Evolutionary conservation across 2,113 vertebrate species (phyloP), one percentile per base, ranked within the genome.

Genomic region (Cebus imitator): DNA sequence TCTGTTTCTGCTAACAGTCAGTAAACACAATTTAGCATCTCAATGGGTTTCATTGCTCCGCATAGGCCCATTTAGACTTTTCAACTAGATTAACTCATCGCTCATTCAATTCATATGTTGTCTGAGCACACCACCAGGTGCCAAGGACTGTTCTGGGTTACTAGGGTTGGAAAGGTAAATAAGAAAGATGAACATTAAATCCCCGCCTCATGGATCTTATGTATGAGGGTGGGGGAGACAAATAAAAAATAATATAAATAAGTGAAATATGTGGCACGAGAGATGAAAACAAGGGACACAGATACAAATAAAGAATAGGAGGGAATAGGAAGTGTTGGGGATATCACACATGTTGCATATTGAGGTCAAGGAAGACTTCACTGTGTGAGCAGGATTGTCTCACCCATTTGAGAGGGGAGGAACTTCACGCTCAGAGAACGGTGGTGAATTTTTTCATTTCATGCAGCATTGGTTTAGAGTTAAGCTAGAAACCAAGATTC

Each of bases 31-130:
- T 35, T 8, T 18, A 91, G 64, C 43, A n/a, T 88, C 86, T 91
- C 43, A 0, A 0, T 12, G 58, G 27, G 30, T 72, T 86, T 2
- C 61, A 43, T 32, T 11, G 45, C 50, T 92, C 76, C 78, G 8
- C 3, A 7, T 0, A 7, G 30, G 14, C 66, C 89, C 68, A 12
- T 43, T 73, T 50, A 66, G 55, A 57, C 37, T 79, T 81, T 87
- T 93, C 75, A 43, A 13, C 52, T 86, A 66, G 64, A 86, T 93
- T 79, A 66, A 86, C 50, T 78, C 48, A 87, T 80, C 55, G 55
- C 6, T 79, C 87, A 21, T 21, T 83, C 45, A 35, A 68, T 61
- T 89, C 5, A 2, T 82, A 14, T 32, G 70, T 55, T 27, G 3
- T 50, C 4, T 68, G 79, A 86, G 40, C 23, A 32, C 78, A 48